phyloP scores from a whole-genome alignment of 2,113 vertebrate genomes.

The Microtus pennsylvanicus region DNA sequence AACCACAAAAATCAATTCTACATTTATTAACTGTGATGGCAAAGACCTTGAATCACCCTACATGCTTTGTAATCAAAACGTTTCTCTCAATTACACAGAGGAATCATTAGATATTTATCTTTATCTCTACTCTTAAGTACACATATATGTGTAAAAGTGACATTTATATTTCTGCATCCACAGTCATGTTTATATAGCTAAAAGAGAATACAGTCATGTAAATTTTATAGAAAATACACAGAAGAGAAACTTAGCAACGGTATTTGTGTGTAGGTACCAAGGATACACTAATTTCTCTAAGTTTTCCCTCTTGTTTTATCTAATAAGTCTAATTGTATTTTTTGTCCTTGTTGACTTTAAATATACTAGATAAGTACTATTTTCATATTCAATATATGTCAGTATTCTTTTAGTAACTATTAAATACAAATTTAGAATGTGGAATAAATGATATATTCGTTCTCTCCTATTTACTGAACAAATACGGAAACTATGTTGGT shows the following conservation, averaged over 20 bases:
- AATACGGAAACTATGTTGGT: background rate
- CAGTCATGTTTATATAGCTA: background rate
- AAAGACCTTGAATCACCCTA: background rate
- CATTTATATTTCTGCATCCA: background rate
- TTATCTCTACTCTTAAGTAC: background rate
- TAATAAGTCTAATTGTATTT: background rate
- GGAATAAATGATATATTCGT: background rate
- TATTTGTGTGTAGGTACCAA: background rate
- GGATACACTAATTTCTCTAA: background rate
- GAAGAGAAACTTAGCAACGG: background rate
- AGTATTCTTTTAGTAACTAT: background rate
- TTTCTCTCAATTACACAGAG: conserved; percentile 8
- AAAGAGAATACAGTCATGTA: background rate
- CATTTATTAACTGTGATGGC: background rate
- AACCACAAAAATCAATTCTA: conserved; percentile 10
- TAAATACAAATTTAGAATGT: conserved; percentile 11
- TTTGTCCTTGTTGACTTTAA: background rate
- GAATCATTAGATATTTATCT: background rate
- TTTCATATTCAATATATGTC: background rate
- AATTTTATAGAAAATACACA: conserved; percentile 8
- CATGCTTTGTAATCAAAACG: background rate
- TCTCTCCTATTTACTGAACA: background rate
- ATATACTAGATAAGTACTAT: background rate
- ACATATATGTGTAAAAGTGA: background rate
- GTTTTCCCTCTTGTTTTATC: background rate